Evolutionary conservation across 1,140 invertebrate genomes (phyloP).

Genomic region (Atta colombica): DNA sequence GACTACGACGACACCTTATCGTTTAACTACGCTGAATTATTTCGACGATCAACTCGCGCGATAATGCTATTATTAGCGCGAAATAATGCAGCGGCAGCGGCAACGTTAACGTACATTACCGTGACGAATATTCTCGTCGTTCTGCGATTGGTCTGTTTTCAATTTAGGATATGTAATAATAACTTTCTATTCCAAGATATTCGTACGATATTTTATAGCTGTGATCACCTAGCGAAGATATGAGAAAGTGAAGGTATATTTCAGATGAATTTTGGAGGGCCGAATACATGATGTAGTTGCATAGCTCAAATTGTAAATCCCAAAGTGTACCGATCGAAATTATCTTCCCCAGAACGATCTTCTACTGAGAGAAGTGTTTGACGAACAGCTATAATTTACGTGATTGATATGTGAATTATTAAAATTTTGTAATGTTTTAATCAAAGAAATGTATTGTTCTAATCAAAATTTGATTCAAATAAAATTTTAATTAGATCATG

Average conservation of each 20-base stretch:
- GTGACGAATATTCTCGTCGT: not conserved
- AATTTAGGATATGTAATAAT: not conserved
- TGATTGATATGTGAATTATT: no score
- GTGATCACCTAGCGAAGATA: not conserved
- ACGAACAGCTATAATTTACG: no score
- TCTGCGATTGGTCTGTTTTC: not conserved
- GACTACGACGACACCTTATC: not conserved
- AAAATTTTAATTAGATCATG: no score
- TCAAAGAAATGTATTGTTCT: no score
- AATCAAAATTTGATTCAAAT: no score
- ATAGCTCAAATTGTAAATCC: constrained; percentile 8
- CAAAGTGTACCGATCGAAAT: not conserved
- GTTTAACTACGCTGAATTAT: constrained; percentile 23
- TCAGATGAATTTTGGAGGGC: not conserved
- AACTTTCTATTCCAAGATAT: not conserved
- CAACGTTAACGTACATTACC: not conserved
- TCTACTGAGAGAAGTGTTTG: no score
- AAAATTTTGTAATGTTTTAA: no score
- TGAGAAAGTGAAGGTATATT: not conserved
- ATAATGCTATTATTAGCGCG: constrained; percentile 39
- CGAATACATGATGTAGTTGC: not conserved
- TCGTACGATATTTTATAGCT: constrained; percentile 25
- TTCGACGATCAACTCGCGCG: constrained; percentile 18
- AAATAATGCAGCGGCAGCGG: not conserved
- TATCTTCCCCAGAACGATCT: not conserved